Evolutionary conservation across 2,113 vertebrate genomes (phyloP).

Genomic region (Isurus oxyrinchus): DNA sequence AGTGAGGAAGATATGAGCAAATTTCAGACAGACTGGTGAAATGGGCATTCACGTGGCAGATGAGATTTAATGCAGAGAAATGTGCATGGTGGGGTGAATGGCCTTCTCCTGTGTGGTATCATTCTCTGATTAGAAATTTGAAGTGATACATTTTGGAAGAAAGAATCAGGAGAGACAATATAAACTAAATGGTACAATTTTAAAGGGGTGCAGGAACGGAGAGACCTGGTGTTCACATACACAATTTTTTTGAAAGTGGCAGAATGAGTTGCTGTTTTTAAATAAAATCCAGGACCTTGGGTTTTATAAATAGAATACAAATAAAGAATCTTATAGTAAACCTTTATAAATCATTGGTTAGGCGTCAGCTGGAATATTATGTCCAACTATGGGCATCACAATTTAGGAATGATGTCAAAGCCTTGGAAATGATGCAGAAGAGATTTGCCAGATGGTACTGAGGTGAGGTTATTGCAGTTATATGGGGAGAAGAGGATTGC

Average conservation of each 20-base stretch:
- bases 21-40: background rate
- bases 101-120: background rate
- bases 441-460: background rate
- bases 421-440: background rate
- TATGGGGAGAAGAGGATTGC: too few relatives aligned
- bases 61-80: background rate
- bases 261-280: too few relatives aligned
- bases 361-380: background rate
- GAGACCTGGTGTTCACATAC: background rate
- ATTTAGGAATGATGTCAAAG: slow-evolving; percentile 4
- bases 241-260: background rate
- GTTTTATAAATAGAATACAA: background rate
- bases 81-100: background rate
- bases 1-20: background rate
- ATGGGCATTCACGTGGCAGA: background rate
- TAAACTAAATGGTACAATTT: background rate
- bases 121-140: background rate
- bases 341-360: background rate
- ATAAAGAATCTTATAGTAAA: background rate
- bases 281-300: too few relatives aligned
- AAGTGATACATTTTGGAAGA: background rate
- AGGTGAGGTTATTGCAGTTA: too few relatives aligned
- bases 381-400: background rate
- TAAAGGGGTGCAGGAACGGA: background rate
- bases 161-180: background rate